These are phyloP conservation scores for Acronicta psi DNA, from an alignment of 2,888 invertebrate species.

Conservation along the genomic window DNA sequence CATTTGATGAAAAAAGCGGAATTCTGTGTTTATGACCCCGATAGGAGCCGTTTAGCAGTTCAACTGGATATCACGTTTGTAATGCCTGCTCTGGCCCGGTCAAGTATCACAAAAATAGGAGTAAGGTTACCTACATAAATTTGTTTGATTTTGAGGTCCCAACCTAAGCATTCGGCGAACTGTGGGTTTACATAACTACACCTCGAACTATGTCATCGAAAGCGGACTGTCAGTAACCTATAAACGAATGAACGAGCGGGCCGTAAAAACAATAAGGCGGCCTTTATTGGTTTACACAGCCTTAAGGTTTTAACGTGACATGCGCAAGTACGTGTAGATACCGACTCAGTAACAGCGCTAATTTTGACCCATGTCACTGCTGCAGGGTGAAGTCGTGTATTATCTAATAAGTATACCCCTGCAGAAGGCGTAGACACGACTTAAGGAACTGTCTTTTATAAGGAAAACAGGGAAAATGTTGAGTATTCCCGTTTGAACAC, in stretches of 20 bases:
- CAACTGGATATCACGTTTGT: conserved; percentile 7
- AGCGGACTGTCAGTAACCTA: conserved; percentile 4
- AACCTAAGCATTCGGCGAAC: too few relatives aligned
- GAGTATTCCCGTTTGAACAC: too few relatives aligned
- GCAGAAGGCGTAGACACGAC: too few relatives aligned
- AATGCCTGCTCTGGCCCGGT: background rate
- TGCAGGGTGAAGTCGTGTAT: background rate
- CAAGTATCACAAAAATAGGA: too few relatives aligned
- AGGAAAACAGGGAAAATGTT: too few relatives aligned
- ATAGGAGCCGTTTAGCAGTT: conserved; percentile 6
- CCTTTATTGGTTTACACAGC: conserved; percentile 31
- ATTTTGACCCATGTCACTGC: conserved; percentile 21
- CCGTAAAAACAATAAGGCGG: conserved; percentile 10
- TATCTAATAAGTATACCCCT: too few relatives aligned
- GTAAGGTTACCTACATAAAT: too few relatives aligned
- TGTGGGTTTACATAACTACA: too few relatives aligned
- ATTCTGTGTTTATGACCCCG: conserved; percentile 16
- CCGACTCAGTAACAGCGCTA: conserved; percentile 8
- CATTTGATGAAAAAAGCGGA: conserved; percentile 20
- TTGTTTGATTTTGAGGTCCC: too few relatives aligned
- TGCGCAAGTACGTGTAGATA: conserved; percentile 5
- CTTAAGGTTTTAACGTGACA: conserved; percentile 20
- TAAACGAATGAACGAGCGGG: conserved; percentile 7
- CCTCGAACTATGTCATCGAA: too few relatives aligned
- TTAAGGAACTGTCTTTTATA: too few relatives aligned